phyloP scores from a whole-genome alignment of 2,797 vertebrate species.

The Sebastes cheni region DNA sequence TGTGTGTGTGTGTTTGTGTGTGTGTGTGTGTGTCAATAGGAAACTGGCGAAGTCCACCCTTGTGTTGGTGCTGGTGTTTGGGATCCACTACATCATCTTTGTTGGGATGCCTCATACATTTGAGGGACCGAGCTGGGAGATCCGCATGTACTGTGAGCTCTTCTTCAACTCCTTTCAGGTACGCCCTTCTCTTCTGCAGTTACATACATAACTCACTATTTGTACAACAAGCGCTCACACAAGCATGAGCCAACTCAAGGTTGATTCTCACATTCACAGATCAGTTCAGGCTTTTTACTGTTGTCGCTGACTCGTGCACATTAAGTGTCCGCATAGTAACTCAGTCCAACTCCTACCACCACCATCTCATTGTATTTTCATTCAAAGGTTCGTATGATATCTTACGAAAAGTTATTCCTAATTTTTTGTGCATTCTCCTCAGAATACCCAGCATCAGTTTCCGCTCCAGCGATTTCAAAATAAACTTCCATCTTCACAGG shows the following conservation, averaged over 20 bases:
- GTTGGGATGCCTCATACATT: slow-evolving; percentile 89
- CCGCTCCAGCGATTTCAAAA: too few relatives aligned
- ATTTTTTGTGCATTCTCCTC: too few relatives aligned
- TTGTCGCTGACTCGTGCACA: neutral
- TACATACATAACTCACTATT: neutral
- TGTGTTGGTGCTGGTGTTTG: slow-evolving; percentile 89
- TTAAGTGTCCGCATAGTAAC: neutral
- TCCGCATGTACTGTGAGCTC: slow-evolving; percentile 93
- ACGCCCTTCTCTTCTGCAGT: neutral
- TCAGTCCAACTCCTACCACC: neutral
- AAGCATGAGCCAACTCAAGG: neutral
- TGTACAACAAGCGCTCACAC: neutral
- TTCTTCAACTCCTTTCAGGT: slow-evolving; percentile 97
- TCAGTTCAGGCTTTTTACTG: neutral
- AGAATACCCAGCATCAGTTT: too few relatives aligned
- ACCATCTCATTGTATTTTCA: too few relatives aligned
- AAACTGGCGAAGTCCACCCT: slow-evolving; percentile 92
- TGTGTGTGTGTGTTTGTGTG: neutral
- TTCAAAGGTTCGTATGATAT: too few relatives aligned
- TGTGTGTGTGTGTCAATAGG: slow-evolving; percentile 65
- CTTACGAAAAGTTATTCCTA: too few relatives aligned
- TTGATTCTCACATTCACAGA: neutral
- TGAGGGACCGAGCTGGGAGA: slow-evolving; percentile 86
- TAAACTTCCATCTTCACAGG: too few relatives aligned
- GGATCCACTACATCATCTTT: slow-evolving; percentile 91